A percentile compares a stretch with the other conserved stretches of the same genome.
Conservation (phyloP, 2,888 invertebrate species). For the Trissolcus japonicus region DNA sequence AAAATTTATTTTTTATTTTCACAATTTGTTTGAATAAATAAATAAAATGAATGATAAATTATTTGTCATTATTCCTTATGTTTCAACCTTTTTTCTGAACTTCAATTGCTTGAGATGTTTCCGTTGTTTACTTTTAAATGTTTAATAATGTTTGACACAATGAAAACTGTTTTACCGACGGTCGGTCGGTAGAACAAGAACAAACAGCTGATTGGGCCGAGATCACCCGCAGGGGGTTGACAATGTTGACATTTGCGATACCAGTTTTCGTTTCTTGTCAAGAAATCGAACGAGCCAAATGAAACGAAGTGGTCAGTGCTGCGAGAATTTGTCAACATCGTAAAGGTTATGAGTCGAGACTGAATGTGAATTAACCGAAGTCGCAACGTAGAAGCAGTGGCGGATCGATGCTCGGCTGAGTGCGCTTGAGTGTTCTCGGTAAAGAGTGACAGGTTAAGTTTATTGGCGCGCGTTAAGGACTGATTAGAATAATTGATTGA, state of each 20-base stretch:
- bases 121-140: neutral
- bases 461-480: slow-evolving; percentile 4
- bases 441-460: slow-evolving; percentile 21
- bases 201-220: slow-evolving; percentile 20
- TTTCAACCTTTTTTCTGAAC: neutral
- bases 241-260: slow-evolving; percentile 32
- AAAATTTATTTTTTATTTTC: neutral
- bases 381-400: neutral
- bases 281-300: neutral
- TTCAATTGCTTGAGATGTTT: neutral
- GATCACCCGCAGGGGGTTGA: too few relatives aligned
- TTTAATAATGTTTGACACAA: neutral
- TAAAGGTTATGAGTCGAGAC: neutral
- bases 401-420: slow-evolving; percentile 1
- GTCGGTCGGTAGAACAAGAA: slow-evolving; percentile 7
- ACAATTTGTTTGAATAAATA: too few relatives aligned
- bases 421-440: neutral
- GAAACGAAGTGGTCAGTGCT: neutral
- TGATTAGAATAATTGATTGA: slow-evolving; percentile 1
- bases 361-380: neutral
- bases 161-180: neutral
- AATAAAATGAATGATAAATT: too few relatives aligned
- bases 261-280: neutral
- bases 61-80: neutral
- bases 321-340: neutral